phyloP scores from a whole-genome alignment of 2,888 invertebrate species.

The Lampropteryx suffumata region DNA sequence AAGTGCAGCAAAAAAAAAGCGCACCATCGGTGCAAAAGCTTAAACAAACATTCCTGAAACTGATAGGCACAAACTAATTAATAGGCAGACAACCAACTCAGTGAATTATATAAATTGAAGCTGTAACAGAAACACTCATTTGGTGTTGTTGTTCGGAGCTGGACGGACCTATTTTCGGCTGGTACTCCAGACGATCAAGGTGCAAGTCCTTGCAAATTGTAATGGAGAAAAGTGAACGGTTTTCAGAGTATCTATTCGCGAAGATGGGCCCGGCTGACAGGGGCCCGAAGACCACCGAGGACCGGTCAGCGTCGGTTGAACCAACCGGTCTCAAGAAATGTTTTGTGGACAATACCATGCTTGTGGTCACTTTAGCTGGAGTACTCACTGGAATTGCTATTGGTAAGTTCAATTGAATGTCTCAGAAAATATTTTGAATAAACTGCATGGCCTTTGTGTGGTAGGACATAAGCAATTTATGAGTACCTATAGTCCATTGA shows the following conservation, averaged over 20 bases:
- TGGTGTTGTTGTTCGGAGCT: background rate
- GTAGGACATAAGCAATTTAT: too few relatives aligned
- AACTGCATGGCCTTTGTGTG: too few relatives aligned
- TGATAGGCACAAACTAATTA: conserved; percentile 10
- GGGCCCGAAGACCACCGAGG: conserved; percentile 84
- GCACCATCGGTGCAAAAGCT: conserved; percentile 21
- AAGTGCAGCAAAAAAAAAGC: conserved; percentile 36
- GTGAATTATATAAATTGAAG: conserved; percentile 14
- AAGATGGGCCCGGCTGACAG: conserved; percentile 88
- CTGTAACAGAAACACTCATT: conserved; percentile 4
- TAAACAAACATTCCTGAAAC: conserved; percentile 2
- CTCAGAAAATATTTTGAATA: too few relatives aligned
- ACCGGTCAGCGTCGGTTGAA: conserved; percentile 85
- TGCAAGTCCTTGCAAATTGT: conserved; percentile 55
- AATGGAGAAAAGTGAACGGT: conserved; percentile 86
- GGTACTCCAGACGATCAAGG: conserved; percentile 46
- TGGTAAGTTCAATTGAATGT: conserved; percentile 74
- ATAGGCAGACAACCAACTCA: conserved; percentile 5
- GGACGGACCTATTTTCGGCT: conserved; percentile 11
- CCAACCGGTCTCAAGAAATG: conserved; percentile 86
- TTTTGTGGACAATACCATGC: conserved; percentile 89
- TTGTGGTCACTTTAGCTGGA: conserved; percentile 91
- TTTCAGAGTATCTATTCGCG: conserved; percentile 91
- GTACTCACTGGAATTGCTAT: conserved; percentile 88
- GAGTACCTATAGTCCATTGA: too few relatives aligned